These are phyloP conservation scores for Ceratotherium simum DNA, from an alignment of 2,113 vertebrate genomes.

Conservation along the genomic window DNA sequence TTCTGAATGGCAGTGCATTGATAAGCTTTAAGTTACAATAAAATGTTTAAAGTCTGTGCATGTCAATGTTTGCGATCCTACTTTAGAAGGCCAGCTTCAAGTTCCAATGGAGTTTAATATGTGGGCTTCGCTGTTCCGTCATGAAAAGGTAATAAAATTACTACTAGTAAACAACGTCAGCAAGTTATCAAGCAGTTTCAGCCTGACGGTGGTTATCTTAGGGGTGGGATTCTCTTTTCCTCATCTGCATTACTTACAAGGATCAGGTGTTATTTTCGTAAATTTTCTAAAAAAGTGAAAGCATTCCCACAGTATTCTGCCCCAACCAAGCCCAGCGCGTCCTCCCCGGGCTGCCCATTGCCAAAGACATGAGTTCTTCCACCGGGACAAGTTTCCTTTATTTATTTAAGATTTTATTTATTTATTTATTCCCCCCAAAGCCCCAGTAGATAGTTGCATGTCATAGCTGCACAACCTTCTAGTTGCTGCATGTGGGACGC, in stretches of 20 bases:
- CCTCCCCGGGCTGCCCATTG: not conserved
- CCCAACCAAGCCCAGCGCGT: not conserved
- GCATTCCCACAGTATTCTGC: not conserved
- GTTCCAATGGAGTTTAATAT: not conserved
- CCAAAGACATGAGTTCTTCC: not conserved
- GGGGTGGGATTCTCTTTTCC: not conserved
- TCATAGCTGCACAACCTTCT: no score
- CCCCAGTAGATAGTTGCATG: no score
- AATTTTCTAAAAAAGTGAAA: not conserved
- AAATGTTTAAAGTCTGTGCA: not conserved
- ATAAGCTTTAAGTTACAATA: not conserved
- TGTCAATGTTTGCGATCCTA: rapidly evolving
- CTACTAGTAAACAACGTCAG: not conserved
- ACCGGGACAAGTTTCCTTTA: rapidly evolving
- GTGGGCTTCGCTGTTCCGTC: not conserved
- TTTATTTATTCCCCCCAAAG: no score
- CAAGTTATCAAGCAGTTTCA: not conserved
- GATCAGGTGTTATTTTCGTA: not conserved
- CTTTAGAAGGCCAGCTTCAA: not conserved
- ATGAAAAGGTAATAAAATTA: not conserved
- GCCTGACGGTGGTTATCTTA: not conserved
- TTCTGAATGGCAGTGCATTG: not conserved
- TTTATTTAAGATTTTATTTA: no score
- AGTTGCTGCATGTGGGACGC: no score
- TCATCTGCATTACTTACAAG: not conserved